Base-by-base conservation (phyloP, 2,113 vertebrate genomes). In the Colius striatus region DNA sequence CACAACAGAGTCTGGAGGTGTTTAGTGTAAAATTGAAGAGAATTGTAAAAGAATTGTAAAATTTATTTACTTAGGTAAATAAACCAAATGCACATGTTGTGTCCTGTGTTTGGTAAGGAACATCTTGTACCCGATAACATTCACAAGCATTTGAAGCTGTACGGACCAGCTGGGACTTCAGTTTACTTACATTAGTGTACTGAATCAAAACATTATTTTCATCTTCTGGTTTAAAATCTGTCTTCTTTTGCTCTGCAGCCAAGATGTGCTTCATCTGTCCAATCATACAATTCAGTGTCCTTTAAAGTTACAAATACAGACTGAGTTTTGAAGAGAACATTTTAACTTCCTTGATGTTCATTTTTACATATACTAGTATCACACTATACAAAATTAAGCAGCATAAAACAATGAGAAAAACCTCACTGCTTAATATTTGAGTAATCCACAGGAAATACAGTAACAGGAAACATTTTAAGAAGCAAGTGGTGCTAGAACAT, bases 211-310 rank as follows among this genome's bases (percentile, higher is more conserved):
- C 99, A 90, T 99, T 99, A 97, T 99, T 99, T 97, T 99, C 99
- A 90, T 99, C 99, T 97, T 99, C 99, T 63, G 99, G 99, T 92
- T 98, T 99, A 98, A 99, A 99, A 97, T 99, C 99, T 3, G 99
- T 99, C 98, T 99, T 99, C 98, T 98, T 99, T 95, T 99, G 99
- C 97, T 99, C 99, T 58, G 99, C 98, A 86, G 98, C 94, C 97
- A 99, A 97, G 94, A 99, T 99, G 94, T 99, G 98, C 96, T 99
- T 99, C 99, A 99, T 99, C 91, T 99, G 99, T 43, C 99, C 99
- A 93, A 99, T 98, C 99, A 99, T 99, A 97, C 99, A 99, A 96
- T 99, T 99, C 96, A 99, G 96, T n/a, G 99, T 99, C 98, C 99
- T 99, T 96, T 76, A 97, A 94, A 96, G 90, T 95, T 57, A 90